Evolutionary conservation across 2,113 vertebrate species (phyloP).

Genomic region (Corythoichthys intestinalis): DNA sequence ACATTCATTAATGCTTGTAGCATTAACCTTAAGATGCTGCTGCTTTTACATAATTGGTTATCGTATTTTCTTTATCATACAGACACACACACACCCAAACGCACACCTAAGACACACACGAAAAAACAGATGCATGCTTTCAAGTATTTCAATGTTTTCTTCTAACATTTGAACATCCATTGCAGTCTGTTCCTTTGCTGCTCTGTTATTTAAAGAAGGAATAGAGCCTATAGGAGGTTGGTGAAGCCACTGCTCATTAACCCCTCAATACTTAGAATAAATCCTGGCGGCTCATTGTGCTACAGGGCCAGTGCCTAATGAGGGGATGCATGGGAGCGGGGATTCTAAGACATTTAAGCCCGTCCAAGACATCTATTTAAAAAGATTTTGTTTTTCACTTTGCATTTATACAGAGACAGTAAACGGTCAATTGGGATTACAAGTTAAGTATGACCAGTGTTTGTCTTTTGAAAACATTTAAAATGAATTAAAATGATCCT

Average conservation of each 20-base stretch:
- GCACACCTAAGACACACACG: background rate
- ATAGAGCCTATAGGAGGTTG: conserved; percentile 78
- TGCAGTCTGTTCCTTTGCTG: conserved; percentile 44
- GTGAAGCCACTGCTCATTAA: conserved; percentile 95
- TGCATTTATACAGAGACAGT: background rate
- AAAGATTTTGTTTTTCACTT: background rate
- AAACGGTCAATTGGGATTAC: background rate
- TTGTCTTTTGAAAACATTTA: background rate
- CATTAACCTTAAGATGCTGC: background rate
- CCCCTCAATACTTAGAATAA: conserved; percentile 88
- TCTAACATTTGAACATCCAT: background rate
- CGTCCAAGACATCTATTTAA: background rate
- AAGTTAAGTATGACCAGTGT: background rate
- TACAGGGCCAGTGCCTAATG: conserved; percentile 85
- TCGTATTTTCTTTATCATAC: conserved; percentile 3
- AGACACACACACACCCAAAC: background rate
- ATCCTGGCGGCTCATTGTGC: conserved; percentile 88
- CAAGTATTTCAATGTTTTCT: background rate
- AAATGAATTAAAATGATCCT: background rate
- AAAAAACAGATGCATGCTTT: conserved; percentile 13
- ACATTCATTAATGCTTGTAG: background rate
- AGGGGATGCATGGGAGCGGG: conserved; percentile 36
- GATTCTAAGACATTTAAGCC: background rate
- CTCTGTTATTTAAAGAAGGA: conserved; percentile 84
- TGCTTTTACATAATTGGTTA: conserved; percentile 3